Percentiles rank a stretch among this genome's conserved stretches.
Conservation (phyloP, 2,797 vertebrate genomes). For the Morelia viridis region DNA sequence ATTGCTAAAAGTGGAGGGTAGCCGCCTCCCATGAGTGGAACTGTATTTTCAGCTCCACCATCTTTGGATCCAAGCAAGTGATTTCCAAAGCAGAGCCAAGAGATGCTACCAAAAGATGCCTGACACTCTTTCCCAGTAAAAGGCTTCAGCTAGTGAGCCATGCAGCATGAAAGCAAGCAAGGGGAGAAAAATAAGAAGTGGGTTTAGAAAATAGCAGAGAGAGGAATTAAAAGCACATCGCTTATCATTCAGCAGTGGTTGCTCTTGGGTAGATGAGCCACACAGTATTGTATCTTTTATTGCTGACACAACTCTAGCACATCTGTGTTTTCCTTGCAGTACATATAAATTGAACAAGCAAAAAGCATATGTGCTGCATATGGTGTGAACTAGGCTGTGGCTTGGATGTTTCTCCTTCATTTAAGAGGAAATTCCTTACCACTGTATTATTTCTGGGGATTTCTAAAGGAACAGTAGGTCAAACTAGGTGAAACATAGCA, state of each 20-base stretch:
- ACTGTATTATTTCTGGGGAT: slow-evolving; percentile 28
- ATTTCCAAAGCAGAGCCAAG: neutral
- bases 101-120: neutral
- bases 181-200: neutral
- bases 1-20: neutral
- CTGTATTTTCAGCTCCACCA: neutral
- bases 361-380: neutral
- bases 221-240: neutral
- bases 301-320: slow-evolving; percentile 3
- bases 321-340: slow-evolving; percentile 25
- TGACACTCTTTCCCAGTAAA: neutral
- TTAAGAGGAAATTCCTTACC: slow-evolving; percentile 26
- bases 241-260: neutral
- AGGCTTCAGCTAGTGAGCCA: neutral
- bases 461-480: slow-evolving; percentile 60
- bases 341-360: neutral
- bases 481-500: slow-evolving; percentile 63
- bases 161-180: neutral
- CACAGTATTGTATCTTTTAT: neutral
- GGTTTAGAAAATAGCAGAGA: neutral
- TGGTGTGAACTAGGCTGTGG: neutral
- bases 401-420: slow-evolving; percentile 10
- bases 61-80: neutral
- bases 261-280: neutral
- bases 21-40: neutral